These are phyloP conservation scores for Sinohyriopsis cumingii DNA, from an alignment of 2,888 invertebrate species.

Conservation along the genomic window DNA sequence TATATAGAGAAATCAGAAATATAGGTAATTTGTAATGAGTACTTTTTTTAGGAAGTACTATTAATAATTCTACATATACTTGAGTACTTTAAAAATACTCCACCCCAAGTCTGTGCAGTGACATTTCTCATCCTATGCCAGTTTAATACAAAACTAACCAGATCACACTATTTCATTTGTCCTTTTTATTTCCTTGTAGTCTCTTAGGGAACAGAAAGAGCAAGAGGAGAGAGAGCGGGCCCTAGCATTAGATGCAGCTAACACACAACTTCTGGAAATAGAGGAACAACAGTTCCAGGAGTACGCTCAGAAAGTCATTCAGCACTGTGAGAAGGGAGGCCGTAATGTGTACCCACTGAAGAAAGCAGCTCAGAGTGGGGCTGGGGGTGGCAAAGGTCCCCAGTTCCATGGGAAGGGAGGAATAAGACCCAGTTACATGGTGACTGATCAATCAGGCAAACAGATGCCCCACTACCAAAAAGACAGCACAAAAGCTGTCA, in stretches of 20 bases:
- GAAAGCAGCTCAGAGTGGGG: constrained; percentile 65
- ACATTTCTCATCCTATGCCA: too few species aligned
- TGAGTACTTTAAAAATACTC: too few species aligned
- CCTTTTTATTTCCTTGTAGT: constrained; percentile 20
- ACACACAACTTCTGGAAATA: constrained; percentile 61
- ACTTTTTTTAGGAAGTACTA: too few species aligned
- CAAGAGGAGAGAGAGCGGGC: constrained; percentile 35
- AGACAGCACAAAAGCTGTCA: constrained; percentile 65
- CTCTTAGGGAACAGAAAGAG: constrained; percentile 35
- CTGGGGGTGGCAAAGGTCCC: constrained; percentile 68
- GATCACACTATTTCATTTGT: too few species aligned
- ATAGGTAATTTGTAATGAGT: too few species aligned
- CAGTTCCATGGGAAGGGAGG: constrained; percentile 68
- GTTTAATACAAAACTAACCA: too few species aligned
- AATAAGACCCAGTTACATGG: constrained; percentile 70
- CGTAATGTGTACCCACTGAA: constrained; percentile 69
- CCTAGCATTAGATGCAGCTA: constrained; percentile 61
- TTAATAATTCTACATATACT: too few species aligned
- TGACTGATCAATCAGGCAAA: constrained; percentile 62
- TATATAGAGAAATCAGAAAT: too few species aligned
- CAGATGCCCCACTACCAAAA: constrained; percentile 69
- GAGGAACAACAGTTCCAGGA: constrained; percentile 72
- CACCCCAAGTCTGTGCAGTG: too few species aligned
- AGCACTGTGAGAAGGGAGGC: constrained; percentile 69
- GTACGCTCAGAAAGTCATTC: constrained; percentile 68